Conservation (phyloP, 2,888 invertebrate species). For the Acrobasis suavella region DNA sequence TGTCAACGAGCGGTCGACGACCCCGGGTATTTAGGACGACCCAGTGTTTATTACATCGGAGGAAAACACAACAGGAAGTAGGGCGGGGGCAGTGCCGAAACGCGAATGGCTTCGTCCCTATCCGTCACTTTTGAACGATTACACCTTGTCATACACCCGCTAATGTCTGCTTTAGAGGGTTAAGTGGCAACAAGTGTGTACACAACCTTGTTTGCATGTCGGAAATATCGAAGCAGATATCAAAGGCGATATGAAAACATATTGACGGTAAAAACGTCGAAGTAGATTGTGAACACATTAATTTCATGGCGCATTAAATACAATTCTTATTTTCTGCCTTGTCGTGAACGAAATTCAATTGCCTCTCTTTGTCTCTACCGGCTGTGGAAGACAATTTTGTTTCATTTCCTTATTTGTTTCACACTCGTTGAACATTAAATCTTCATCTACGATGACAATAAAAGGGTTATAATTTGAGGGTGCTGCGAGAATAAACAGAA, state of each 20-base stretch:
- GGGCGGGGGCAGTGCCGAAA: slow-evolving; percentile 47
- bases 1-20: slow-evolving; percentile 70
- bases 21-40: slow-evolving; percentile 71
- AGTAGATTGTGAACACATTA: slow-evolving; percentile 18
- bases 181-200: slow-evolving; percentile 38
- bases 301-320: slow-evolving; percentile 17
- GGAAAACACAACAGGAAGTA: slow-evolving; percentile 62
- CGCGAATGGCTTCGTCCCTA: slow-evolving; percentile 42
- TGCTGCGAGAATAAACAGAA: neutral
- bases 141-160: slow-evolving; percentile 43
- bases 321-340: slow-evolving; percentile 16
- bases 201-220: slow-evolving; percentile 23
- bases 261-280: slow-evolving; percentile 22
- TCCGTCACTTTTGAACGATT: slow-evolving; percentile 45
- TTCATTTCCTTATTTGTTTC: slow-evolving; percentile 22
- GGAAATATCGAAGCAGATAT: slow-evolving; percentile 24
- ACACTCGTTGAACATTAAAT: slow-evolving; percentile 16
- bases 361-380: slow-evolving; percentile 8
- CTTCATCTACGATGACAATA: slow-evolving; percentile 13
- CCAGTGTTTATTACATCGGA: slow-evolving; percentile 63
- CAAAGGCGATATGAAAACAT: slow-evolving; percentile 23
- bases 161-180: slow-evolving; percentile 37
- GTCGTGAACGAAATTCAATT: slow-evolving; percentile 17
- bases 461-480: neutral
- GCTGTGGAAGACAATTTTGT: slow-evolving; percentile 16